These are phyloP conservation scores for Decapterus maruadsi DNA, from an alignment of 2,797 vertebrate genomes.

Conservation along the genomic window DNA sequence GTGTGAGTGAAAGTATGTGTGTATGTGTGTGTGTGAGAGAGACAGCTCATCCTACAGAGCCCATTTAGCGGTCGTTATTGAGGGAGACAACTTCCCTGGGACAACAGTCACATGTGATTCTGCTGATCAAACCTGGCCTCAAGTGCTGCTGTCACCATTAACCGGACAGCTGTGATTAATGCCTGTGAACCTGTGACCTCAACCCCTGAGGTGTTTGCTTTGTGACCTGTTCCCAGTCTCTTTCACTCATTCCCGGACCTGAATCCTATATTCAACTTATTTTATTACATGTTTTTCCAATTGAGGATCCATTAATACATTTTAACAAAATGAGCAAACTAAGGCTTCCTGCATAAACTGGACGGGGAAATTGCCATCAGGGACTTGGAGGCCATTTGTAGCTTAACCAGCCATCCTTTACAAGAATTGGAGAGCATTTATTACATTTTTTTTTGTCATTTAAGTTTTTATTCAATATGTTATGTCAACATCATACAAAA, in stretches of 20 bases:
- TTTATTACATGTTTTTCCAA: slow-evolving; percentile 2
- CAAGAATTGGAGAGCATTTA: too few species aligned
- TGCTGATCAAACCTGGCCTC: slow-evolving; percentile 79
- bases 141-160: slow-evolving; percentile 81
- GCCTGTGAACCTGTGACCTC: slow-evolving; percentile 79
- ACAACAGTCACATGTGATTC: slow-evolving; percentile 81
- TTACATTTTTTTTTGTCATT: too few species aligned
- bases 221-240: slow-evolving; percentile 69
- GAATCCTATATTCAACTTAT: slow-evolving; percentile 1
- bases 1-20: slow-evolving; percentile 11
- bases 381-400: not conserved
- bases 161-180: slow-evolving; percentile 87
- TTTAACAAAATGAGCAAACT: not conserved
- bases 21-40: slow-evolving; percentile 8
- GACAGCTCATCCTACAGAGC: slow-evolving; percentile 53
- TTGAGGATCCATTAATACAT: not conserved
- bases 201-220: slow-evolving; percentile 71
- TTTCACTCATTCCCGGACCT: slow-evolving; percentile 26
- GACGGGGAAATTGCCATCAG: slow-evolving; percentile 6
- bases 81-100: slow-evolving; percentile 78
- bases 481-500: too few species aligned
- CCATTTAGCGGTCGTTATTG: slow-evolving; percentile 63
- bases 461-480: too few species aligned
- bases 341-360: slow-evolving; percentile 25
- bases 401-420: not conserved